A percentile compares a stretch with the other conserved stretches of the same genome.
Evolutionary conservation across 1,140 invertebrate genomes (phyloP).

Genomic region (Phthorimaea operculella): DNA sequence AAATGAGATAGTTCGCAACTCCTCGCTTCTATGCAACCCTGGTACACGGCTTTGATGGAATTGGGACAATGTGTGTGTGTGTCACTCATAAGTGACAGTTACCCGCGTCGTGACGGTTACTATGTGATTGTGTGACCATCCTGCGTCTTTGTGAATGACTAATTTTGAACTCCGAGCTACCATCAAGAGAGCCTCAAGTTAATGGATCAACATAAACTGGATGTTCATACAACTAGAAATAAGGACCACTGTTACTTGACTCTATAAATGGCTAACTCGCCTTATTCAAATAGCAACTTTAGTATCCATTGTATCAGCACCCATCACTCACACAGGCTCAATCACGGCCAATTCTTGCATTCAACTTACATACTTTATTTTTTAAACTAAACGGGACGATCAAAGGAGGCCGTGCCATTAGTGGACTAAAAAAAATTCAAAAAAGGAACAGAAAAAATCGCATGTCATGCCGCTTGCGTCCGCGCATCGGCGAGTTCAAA

Average conservation of each 20-base stretch:
- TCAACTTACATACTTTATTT: no score
- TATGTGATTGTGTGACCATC: constrained; percentile 12
- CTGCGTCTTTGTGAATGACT: constrained; percentile 9
- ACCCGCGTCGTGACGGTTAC: constrained; percentile 10
- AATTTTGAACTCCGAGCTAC: constrained; percentile 14
- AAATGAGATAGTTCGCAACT: constrained; percentile 62
- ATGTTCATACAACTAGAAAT: no score
- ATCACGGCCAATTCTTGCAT: no score
- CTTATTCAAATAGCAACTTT: no score
- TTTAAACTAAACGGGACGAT: constrained; percentile 49
- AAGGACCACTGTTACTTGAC: no score
- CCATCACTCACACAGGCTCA: no score
- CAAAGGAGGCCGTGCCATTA: constrained; percentile 45
- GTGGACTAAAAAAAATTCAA: neutral
- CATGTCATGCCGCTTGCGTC: constrained; percentile 18
- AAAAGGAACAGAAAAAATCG: constrained; percentile 15
- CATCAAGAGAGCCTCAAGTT: no score
- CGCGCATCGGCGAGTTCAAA: constrained; percentile 35
- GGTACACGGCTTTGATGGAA: constrained; percentile 44
- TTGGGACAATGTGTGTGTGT: constrained; percentile 31
- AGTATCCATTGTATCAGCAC: no score
- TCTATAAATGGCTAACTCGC: no score
- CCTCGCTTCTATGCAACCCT: constrained; percentile 31
- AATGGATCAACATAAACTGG: no score
- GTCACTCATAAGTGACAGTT: constrained; percentile 13